phyloP scores from a whole-genome alignment of 1,140 invertebrate genomes.

The Copidosoma floridanum region DNA sequence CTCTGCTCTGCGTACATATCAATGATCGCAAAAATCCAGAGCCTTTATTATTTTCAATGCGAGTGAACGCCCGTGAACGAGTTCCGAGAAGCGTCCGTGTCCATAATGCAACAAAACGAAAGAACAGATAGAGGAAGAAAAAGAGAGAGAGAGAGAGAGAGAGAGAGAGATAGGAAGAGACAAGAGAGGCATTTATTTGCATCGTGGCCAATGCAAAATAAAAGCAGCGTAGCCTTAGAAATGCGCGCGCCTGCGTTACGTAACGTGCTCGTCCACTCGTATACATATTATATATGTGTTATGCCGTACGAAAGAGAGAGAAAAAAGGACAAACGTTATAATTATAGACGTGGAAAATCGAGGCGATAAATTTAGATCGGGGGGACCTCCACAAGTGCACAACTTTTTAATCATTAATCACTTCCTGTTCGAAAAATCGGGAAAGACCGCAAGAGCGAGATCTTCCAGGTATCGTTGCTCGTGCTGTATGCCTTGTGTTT shows the following conservation, averaged over 20 bases:
- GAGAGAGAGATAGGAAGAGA: conserved; percentile 16
- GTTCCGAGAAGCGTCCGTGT: no score
- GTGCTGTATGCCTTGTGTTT: no score
- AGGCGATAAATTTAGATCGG: conserved; percentile 25
- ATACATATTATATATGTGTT: no score
- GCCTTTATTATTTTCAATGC: no score
- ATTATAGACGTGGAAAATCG: conserved; percentile 23
- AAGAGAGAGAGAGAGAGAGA: conserved; percentile 21
- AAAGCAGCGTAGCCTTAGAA: not conserved
- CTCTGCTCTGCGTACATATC: no score
- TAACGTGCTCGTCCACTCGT: not conserved
- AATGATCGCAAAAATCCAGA: no score
- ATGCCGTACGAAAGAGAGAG: not conserved
- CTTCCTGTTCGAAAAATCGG: conserved; percentile 41
- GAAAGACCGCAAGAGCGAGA: conserved; percentile 40
- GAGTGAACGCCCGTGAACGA: no score
- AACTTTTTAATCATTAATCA: no score
- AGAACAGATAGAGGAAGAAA: not conserved
- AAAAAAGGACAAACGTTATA: conserved; percentile 6
- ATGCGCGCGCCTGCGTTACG: not conserved
- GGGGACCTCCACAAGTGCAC: no score
- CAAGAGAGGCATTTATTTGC: no score
- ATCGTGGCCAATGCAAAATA: no score
- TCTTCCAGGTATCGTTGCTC: not conserved
- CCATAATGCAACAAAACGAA: not conserved